Evolutionary conservation across 2,888 invertebrate genomes (phyloP).

Genomic region (Pteria penguin): DNA sequence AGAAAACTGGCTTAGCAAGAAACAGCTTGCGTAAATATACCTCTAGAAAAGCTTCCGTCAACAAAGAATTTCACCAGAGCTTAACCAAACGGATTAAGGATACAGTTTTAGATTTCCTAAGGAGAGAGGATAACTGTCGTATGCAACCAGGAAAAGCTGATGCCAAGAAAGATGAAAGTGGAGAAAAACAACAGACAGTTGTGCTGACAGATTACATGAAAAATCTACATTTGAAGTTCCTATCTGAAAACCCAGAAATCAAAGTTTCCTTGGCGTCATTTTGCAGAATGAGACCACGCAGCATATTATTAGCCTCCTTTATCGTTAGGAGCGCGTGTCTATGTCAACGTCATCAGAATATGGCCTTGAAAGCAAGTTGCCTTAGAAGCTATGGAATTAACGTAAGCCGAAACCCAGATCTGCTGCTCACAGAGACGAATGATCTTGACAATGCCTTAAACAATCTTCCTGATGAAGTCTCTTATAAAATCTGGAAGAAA

Average conservation of each 20-base stretch:
- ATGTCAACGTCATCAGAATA: slow-evolving; percentile 50
- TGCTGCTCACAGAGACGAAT: slow-evolving; percentile 13
- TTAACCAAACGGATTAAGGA: not conserved
- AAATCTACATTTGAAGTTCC: slow-evolving; percentile 40
- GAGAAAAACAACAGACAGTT: slow-evolving; percentile 28
- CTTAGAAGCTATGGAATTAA: slow-evolving; percentile 38
- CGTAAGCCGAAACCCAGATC: slow-evolving; percentile 45
- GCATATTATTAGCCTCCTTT: slow-evolving; percentile 27
- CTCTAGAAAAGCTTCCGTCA: not conserved
- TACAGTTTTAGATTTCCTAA: slow-evolving; percentile 8
- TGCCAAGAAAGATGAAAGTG: slow-evolving; percentile 11
- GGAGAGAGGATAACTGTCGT: slow-evolving; percentile 33
- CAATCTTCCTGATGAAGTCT: slow-evolving; percentile 8
- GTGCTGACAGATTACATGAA: slow-evolving; percentile 44
- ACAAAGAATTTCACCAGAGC: not conserved
- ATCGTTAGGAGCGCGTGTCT: slow-evolving; percentile 44
- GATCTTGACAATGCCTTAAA: not conserved
- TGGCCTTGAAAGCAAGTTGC: slow-evolving; percentile 40
- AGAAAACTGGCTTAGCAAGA: slow-evolving; percentile 22
- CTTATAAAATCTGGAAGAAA: slow-evolving; percentile 40
- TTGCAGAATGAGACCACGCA: slow-evolving; percentile 30
- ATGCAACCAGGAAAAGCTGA: slow-evolving; percentile 28
- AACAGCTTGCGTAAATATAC: slow-evolving; percentile 3
- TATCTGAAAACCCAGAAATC: slow-evolving; percentile 36
- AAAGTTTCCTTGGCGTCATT: slow-evolving; percentile 48